Evolutionary conservation across 2,797 vertebrate species (phyloP).

Genomic region (Petrocephalus schoutedeni): DNA sequence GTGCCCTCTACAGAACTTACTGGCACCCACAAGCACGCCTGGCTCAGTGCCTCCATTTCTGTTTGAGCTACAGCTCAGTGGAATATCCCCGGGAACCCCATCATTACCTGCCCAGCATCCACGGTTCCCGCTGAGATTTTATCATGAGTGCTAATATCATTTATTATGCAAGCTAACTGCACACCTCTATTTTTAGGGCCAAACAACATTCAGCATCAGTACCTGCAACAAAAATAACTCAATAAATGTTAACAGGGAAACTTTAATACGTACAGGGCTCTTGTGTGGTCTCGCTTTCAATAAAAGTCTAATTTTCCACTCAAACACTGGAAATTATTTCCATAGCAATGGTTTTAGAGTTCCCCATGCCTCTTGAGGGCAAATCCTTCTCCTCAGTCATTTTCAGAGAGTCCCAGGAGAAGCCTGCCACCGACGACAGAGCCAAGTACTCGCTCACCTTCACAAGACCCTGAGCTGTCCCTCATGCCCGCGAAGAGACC

Average conservation of each 20-base stretch:
- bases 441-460: neutral
- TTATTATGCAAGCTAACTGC: constrained; percentile 44
- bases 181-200: constrained; percentile 61
- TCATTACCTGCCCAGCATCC: constrained; percentile 54
- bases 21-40: constrained; percentile 20
- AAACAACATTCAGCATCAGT: constrained; percentile 57
- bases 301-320: constrained; percentile 66
- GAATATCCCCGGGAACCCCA: constrained; percentile 55
- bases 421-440: constrained; percentile 28
- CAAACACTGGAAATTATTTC: constrained; percentile 57
- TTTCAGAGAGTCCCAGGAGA: constrained; percentile 29
- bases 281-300: constrained; percentile 71
- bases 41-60: constrained; percentile 46
- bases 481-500: neutral
- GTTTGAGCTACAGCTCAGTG: constrained; percentile 52
- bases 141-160: constrained; percentile 41
- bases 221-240: constrained; percentile 70
- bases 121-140: constrained; percentile 46
- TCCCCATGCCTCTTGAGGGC: constrained; percentile 35
- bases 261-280: constrained; percentile 64
- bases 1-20: neutral
- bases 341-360: constrained; percentile 45
- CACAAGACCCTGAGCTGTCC: neutral
- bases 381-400: constrained; percentile 2
- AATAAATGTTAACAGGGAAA: constrained; percentile 72